Evolutionary conservation across 35 echinoderm and acorn worm genomes (phyloP).

Genomic region (Apostichopus californicus): DNA sequence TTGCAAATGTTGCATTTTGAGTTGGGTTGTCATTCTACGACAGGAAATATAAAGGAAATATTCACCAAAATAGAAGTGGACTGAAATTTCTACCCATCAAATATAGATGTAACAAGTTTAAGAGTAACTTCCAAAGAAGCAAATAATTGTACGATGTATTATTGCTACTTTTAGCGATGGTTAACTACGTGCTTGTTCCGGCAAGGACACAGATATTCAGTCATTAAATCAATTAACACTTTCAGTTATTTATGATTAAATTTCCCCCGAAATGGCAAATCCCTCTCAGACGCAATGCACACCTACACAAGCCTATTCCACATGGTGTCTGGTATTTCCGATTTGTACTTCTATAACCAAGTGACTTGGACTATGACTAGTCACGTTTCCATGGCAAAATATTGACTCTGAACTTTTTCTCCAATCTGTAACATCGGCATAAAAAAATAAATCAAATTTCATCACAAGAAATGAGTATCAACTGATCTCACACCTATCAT

Average conservation of each 20-base stretch:
- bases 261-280: not conserved
- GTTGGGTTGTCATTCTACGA: not conserved
- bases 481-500: constrained; percentile 41
- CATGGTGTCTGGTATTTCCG: constrained; percentile 1
- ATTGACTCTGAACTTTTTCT: not conserved
- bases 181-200: not conserved
- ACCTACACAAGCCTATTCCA: not conserved
- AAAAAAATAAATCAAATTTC: constrained; percentile 3
- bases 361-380: not conserved
- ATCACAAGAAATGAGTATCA: not conserved
- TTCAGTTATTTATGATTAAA: not conserved
- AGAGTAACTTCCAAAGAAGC: too few relatives aligned
- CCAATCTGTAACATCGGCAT: not conserved
- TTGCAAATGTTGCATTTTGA: too few relatives aligned
- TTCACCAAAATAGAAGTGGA: too few relatives aligned
- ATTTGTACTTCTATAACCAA: not conserved
- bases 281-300: not conserved
- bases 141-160: too few relatives aligned
- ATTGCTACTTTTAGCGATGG: not conserved
- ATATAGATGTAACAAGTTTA: too few relatives aligned
- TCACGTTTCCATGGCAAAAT: not conserved
- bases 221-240: constrained; percentile 2
- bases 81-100: too few relatives aligned
- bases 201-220: not conserved
- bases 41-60: not conserved